A percentile compares a stretch with the other conserved stretches of the same genome.
These are phyloP conservation scores for Ctenopoma kingsleyae DNA, from an alignment of 2,797 vertebrate genomes.

Conservation along the genomic window DNA sequence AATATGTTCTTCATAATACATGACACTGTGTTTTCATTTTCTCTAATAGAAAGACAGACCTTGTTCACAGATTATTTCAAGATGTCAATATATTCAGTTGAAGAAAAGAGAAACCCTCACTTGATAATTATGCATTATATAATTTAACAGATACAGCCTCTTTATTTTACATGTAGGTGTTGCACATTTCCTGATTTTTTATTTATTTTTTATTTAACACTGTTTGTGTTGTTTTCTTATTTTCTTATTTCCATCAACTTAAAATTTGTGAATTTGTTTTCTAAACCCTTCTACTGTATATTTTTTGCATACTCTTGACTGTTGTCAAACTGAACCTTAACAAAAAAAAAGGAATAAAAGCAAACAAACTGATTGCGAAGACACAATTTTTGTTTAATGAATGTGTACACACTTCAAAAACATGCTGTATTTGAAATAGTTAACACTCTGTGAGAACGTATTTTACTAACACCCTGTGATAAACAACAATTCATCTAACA, in stretches of 20 bases:
- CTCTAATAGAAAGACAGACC: not conserved
- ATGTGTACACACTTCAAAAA: conserved; percentile 68
- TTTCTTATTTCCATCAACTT: not conserved
- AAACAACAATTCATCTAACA: conserved; percentile 36
- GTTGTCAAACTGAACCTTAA: conserved; percentile 5
- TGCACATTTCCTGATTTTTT: no score
- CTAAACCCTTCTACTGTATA: not conserved
- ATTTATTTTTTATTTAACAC: not conserved
- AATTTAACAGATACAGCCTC: no score
- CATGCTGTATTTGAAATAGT: conserved; percentile 67
- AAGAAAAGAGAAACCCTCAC: no score
- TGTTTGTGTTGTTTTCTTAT: not conserved
- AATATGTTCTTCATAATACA: not conserved
- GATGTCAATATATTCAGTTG: not conserved
- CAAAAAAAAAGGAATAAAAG: conserved; percentile 3
- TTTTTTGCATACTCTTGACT: not conserved
- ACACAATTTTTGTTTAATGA: conserved; percentile 67
- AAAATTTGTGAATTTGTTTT: not conserved
- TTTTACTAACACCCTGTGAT: conserved; percentile 48
- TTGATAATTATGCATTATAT: no score
- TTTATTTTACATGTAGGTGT: not conserved
- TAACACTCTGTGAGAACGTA: conserved; percentile 46
- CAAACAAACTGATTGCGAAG: conserved; percentile 33
- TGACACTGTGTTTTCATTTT: not conserved
- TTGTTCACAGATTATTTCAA: not conserved